Evolutionary conservation across 2,797 vertebrate species (phyloP), one percentile per base, ranked within the genome.

Genomic region (Todus mexicanus): DNA sequence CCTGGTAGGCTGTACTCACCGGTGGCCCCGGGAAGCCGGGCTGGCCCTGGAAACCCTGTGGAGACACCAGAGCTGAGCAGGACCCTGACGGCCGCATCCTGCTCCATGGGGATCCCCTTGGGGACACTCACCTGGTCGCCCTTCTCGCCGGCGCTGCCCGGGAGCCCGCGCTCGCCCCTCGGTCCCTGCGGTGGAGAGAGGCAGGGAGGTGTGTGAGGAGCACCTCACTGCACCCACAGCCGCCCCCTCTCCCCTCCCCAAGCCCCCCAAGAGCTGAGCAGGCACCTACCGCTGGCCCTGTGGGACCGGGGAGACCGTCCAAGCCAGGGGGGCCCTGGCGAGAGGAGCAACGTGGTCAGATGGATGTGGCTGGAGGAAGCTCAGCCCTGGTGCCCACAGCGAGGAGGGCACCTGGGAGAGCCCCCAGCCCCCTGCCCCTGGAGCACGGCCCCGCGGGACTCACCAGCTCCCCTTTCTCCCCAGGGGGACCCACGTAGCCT

Each of bases 401-500:
- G 1, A 48, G 10, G 37, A 23, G 29, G 63, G n/a, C 26, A 43
- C 10, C 33, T 8, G 6, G 76, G 69, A 43, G 26, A 60, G n/a
- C 19, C 53, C 42, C 73, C 42, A 29, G 72, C 33, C 69, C 76
- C 64, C 11, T 29, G 35, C n/a, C 43, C 54, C 69, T 1, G 1
- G 29, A 15, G 16, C 5, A 10, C 1, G 1, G 35, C 4, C 53
- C 64, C 2, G 0, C 6, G 21, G 54, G 43, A 95, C 98, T 98
- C 97, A 99, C 99, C 65, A 98, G 98, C 95, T 99, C 99, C 94
- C 99, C 99, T 95, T 99, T 99, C 93, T 98, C 98, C 23, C 99
- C 99, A 0, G 81, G 38, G 23, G 94, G 95, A 33, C 99, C 99
- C 7, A 96, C 22, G 51, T 96, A 98, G 38, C 99, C 99, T 29